Conservation (phyloP, 1,140 invertebrate species). For the Platorchestia sp. region DNA sequence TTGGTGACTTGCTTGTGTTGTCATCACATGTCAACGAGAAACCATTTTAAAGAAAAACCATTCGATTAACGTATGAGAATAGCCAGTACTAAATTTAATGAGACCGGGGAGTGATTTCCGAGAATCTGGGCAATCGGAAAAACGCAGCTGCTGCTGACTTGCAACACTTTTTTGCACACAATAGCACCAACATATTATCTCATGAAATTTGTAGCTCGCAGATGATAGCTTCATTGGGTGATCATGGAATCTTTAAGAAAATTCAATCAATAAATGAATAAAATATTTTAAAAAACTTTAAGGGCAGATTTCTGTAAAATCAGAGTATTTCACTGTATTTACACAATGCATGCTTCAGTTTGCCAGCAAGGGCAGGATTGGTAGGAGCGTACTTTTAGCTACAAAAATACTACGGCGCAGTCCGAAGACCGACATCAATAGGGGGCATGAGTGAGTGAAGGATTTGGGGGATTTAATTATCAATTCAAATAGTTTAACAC, state of each 20-base stretch:
- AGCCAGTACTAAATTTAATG: neutral
- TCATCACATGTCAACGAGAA: constrained; percentile 27
- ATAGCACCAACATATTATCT: neutral
- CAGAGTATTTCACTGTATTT: neutral
- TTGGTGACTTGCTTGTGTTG: constrained; percentile 32
- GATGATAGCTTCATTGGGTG: neutral
- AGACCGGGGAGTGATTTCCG: neutral
- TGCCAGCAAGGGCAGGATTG: neutral
- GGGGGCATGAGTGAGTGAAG: neutral
- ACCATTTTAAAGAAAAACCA: neutral
- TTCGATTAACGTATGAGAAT: constrained; percentile 8
- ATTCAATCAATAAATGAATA: neutral
- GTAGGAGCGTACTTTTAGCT: neutral
- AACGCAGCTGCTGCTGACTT: neutral
- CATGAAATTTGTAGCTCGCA: neutral
- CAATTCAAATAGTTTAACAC: neutral
- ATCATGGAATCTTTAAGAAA: neutral
- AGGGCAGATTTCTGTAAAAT: neutral
- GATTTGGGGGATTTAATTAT: neutral
- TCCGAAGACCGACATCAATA: neutral
- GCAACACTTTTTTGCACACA: neutral
- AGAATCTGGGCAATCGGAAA: neutral
- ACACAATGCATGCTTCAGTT: neutral
- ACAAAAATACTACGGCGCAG: neutral
- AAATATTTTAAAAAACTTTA: neutral